Base-by-base conservation (phyloP, 2,888 invertebrate genomes). In the Eupsilia transversa region DNA sequence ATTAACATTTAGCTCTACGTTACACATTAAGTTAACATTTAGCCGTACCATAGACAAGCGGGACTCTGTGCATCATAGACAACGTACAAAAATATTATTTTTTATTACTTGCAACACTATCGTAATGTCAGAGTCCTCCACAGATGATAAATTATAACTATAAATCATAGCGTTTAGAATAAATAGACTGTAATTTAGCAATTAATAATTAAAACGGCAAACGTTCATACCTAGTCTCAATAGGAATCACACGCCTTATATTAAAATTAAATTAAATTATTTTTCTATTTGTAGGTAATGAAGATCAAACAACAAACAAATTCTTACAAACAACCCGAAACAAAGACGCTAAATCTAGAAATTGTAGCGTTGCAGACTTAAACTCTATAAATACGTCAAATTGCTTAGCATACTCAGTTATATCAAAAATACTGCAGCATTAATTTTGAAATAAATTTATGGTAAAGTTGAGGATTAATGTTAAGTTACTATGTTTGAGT, bases 1-100 rank as follows among this genome's bases (percentile, higher is more conserved):
- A 95, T 92, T 94, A 96, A 96, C 95, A 95, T 94, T 94, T 93
- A 93, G 84, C 84, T 73, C 92, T 93, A 93, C 89, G 81, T 92
- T 92, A 94, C 90, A 94, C 87, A 94, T 90, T 91, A 89, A 91
- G 89, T 90, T 92, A 94, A 94, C 93, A 92, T 92, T 90, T 83
- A 87, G 86, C 82, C 77, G 79, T 70, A 72, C 78, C 70, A 83
- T 80, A 86, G 71, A 82, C 74, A 87, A 85, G 75, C 75, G 41
- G 78, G 72, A 83, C 86, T 84, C 88, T 71, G 83, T 30, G 74
- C 79, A 83, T 72, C 76, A 80, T 79, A 83, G 85, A 85, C 77
- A 82, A 84, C 77, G 78, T 89, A 87, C 84, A 85, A 87, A 87
- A 84, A 84, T 86, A 87, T 65, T 76, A 66, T 80, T 77, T 74